phyloP scores from a whole-genome alignment of 1,140 invertebrate species.

The Cheumatopsyche charites region DNA sequence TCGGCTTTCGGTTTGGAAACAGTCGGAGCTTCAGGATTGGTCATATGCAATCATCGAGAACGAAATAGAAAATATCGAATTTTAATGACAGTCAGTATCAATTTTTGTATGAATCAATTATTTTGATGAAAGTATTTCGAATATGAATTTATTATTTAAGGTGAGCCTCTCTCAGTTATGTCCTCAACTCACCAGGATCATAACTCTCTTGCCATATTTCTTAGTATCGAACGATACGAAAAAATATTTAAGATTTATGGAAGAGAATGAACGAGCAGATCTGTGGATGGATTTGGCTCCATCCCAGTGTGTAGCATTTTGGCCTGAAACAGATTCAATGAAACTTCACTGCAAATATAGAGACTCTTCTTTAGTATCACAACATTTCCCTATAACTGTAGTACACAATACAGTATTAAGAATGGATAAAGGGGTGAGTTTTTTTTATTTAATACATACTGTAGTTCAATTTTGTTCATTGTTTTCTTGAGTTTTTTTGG shows the following conservation, averaged over 20 bases:
- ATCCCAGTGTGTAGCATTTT: constrained; percentile 74
- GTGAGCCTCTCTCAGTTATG: constrained; percentile 69
- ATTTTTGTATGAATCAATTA: background rate
- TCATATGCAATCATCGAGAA: constrained; percentile 74
- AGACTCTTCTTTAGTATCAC: constrained; percentile 76
- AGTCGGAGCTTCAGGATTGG: constrained; percentile 73
- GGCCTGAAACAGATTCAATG: constrained; percentile 82
- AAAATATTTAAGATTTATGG: constrained; percentile 78
- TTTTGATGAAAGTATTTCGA: background rate
- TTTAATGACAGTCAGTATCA: constrained; percentile 45
- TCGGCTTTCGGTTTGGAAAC: constrained; percentile 73
- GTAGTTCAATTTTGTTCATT: background rate
- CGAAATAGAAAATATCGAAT: constrained; percentile 69
- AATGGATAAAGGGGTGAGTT: constrained; percentile 82
- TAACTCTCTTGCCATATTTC: constrained; percentile 85
- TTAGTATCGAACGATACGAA: constrained; percentile 78
- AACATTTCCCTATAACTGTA: constrained; percentile 75
- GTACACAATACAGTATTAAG: constrained; percentile 75
- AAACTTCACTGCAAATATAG: constrained; percentile 80
- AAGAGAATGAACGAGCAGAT: constrained; percentile 83
- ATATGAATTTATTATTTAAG: constrained; percentile 49
- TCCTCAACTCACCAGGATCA: constrained; percentile 79
- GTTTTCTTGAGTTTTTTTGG: too few relatives aligned
- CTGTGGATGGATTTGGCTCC: constrained; percentile 80
- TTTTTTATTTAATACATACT: background rate